Evolutionary conservation across 1,140 invertebrate genomes (phyloP), one percentile per base, ranked within the genome.

Genomic region (Tribolium castaneum): DNA sequence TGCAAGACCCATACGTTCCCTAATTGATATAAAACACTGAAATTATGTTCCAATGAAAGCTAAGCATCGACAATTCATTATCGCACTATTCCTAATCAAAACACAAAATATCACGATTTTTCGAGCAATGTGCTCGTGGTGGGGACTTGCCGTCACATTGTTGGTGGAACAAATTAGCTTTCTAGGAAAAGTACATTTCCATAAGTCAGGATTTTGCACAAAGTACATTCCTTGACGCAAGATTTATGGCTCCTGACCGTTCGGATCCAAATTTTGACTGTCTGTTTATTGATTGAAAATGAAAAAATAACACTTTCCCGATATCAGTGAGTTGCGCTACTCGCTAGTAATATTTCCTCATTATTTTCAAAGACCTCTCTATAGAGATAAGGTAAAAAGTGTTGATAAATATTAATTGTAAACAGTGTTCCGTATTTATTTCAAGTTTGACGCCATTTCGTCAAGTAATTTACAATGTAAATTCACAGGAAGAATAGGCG

Each of bases 1-100:
- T 66, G 45, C 59, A 35, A 12, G 59, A 39, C 59, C 25, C 30
- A 19, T 25, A 25, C 54, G 54, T 25, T 59, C 54, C 12, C 59
- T 66, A 66, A 66, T 66, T 66, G 30, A 12, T 35, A 66, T 34
- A 39, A 66, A 66, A 66, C 59, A 35, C 59, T 66, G n/a, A 66
- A 66, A 66, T 66, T 66, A 66, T 25, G 30, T 7, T 35, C n/a
- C 13, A 66, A 66, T 66, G 59, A 62, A 62, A 14, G 59, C 59
- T 66, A 30, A 66, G 25, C 59, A 30, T 66, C 30, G 39, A 45
- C 39, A 45, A 45, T 45, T 45, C 54, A 45, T 45, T 45, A 45
- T 0, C 39, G 9, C 7, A 45, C 5, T 9, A n/a, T 45, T 45
- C 7, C 39, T 45, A 45, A 45, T 45, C n/a, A 45, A 45, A 45